phyloP scores from a whole-genome alignment of 2,113 vertebrate species.

The Anolis carolinensis region DNA sequence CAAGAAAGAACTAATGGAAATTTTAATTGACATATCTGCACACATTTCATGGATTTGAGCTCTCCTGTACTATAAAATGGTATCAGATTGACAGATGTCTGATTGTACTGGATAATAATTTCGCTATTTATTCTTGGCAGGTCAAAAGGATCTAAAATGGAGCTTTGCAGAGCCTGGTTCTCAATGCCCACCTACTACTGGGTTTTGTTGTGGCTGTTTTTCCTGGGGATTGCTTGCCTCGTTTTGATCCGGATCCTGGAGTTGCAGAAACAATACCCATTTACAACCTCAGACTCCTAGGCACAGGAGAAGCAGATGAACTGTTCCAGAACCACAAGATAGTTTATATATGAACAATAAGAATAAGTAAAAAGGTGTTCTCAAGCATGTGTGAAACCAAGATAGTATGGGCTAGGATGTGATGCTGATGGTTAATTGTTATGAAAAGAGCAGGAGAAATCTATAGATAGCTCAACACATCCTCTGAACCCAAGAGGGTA shows the following conservation, averaged over 20 bases:
- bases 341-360: conserved; percentile 20
- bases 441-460: neutral
- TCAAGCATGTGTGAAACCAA: neutral
- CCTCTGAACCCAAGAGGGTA: neutral
- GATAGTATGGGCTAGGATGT: neutral
- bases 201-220: conserved; percentile 71
- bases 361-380: neutral
- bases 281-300: conserved; percentile 44
- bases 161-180: conserved; percentile 57
- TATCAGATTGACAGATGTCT: neutral
- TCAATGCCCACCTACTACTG: conserved; percentile 67
- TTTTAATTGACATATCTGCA: neutral
- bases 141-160: conserved; percentile 50
- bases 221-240: conserved; percentile 72
- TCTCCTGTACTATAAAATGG: neutral
- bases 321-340: neutral
- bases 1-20: neutral
- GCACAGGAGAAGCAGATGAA: rapidly evolving
- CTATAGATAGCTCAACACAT: too few species aligned
- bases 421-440: rapidly evolving
- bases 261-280: conserved; percentile 55
- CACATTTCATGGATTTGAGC: neutral
- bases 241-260: conserved; percentile 63
- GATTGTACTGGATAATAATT: neutral
- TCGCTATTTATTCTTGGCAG: conserved; percentile 57